Base-by-base conservation (phyloP, 2,888 invertebrate species). In the Anticlea derivata region DNA sequence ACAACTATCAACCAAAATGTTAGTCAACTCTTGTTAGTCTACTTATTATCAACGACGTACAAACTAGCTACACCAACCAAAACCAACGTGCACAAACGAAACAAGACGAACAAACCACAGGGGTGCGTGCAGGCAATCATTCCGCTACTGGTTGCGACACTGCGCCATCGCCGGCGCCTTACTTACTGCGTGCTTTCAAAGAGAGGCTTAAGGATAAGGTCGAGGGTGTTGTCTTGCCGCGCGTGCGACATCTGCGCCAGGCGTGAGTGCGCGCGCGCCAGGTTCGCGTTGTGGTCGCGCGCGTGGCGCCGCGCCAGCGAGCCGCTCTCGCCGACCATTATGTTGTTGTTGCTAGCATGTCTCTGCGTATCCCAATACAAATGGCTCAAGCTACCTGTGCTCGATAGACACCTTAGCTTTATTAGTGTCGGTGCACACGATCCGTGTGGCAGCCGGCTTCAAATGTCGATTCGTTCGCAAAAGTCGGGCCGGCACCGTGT, bases 341-440 rank as follows among this genome's bases (percentile, higher is more conserved):
- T 88, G 90, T 91, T 91, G 91, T 91, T 91, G 91, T 91, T 91
- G 89, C 91, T 91, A 88, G 91, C 91, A 85, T 91, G 91, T 86
- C 91, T 91, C 91, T 91, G 91, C 79, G 82, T 82, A 78, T 75
- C 84, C 88, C 89, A 89, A 85, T 76, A 78, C 78, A 86, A 69
- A 79, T 73, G 80, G 73, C 83, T 83, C 79, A 85, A 85, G 82
- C 87, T 83, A 86, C 85, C 73, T 70, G 76, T 81, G 82, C 80
- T 53, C 30, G 30, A 76, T 29, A 41, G 11, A 23, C 68, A 79
- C 74, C 75, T 29, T 70, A 64, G 67, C 66, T 65, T 59, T 58
- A 63, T n/a, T n/a, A n/a, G n/a, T n/a, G n/a, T n/a, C n/a, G n/a
- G n/a, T n/a, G n/a, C n/a, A n/a, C n/a, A n/a, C n/a, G n/a, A n/a